Base-by-base conservation (phyloP, 2,888 invertebrate genomes). In the Xylota sylvarum region DNA sequence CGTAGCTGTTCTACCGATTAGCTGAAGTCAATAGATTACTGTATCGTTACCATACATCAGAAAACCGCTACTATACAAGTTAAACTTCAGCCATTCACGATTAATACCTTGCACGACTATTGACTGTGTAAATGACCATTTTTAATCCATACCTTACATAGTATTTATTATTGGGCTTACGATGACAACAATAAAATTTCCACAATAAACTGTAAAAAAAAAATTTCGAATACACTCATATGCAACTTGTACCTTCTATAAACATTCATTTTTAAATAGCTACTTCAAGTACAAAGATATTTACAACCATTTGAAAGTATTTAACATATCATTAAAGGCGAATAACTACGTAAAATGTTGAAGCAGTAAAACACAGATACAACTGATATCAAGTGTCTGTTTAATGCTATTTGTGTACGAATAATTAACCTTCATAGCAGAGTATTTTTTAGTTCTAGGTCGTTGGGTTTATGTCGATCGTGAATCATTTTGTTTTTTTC, bases 371-470 rank as follows among this genome's bases (percentile, higher is more conserved):
- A 52, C 32, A 55, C 14, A 55, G 2, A 35, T 35, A 35, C 56
- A 4, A 56, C 35, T 56, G 2, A 35, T 9, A 56, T 10, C 1
- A 17, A 56, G 7, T 1, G 37, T 37, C 12, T 14, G 9, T 32
- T 32, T 17, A 32, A 35, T 7, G 17, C 17, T 17, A 17, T 14
- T n/a, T 55, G n/a, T 30, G 5, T 10, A 56, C 17, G 35, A 35
- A 9, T 35, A 56, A 56, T 56, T 56, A 32, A 56, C 32, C 35
- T 56, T 35, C 32, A 7, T 32, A 35, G 56, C 17, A 17, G 5
- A 9, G 2, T 14, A 17, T 17, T 35, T 17, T 35, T 56, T 55
- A 48, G 1, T 50, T 52, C 30, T 30, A 52, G n/a, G n/a, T 12
- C 9, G 32, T 17, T 35, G 32, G 32, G 35, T 35, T 17, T 17